These are phyloP conservation scores for Pristis pectinata DNA, from an alignment of 2,797 vertebrate genomes.

Conservation along the genomic window DNA sequence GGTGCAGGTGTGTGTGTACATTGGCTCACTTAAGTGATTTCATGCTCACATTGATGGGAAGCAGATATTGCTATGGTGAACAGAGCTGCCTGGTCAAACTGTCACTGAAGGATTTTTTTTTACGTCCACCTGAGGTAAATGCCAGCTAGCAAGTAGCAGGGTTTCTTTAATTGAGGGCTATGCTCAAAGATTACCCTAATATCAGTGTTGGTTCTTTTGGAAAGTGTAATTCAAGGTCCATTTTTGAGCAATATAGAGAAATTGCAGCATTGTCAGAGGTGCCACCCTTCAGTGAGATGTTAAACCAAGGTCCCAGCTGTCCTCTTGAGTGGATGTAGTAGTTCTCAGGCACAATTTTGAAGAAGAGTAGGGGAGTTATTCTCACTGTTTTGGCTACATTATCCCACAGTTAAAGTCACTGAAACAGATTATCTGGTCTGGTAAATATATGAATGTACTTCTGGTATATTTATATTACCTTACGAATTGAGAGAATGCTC, in stretches of 20 bases:
- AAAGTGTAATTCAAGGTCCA: too few species aligned
- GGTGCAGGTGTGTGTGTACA: neutral
- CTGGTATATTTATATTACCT: neutral
- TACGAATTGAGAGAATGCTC: neutral
- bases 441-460: neutral
- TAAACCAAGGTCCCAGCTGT: too few species aligned
- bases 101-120: neutral
- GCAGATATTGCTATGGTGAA: neutral
- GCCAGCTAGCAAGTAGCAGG: neutral
- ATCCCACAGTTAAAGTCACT: too few species aligned
- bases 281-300: too few species aligned
- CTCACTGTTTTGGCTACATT: too few species aligned
- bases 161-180: neutral
- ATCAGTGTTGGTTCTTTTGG: too few species aligned
- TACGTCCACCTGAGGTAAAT: neutral
- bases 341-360: too few species aligned
- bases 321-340: too few species aligned
- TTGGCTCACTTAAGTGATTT: neutral
- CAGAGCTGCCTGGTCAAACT: neutral
- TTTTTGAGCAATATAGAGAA: too few species aligned
- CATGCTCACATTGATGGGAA: neutral
- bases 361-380: too few species aligned
- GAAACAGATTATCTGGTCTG: too few species aligned
- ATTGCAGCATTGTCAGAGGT: too few species aligned
- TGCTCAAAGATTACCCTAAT: neutral